These are phyloP conservation scores for Amphiprion ocellaris DNA, from an alignment of 2,113 vertebrate genomes.

Conservation along the genomic window DNA sequence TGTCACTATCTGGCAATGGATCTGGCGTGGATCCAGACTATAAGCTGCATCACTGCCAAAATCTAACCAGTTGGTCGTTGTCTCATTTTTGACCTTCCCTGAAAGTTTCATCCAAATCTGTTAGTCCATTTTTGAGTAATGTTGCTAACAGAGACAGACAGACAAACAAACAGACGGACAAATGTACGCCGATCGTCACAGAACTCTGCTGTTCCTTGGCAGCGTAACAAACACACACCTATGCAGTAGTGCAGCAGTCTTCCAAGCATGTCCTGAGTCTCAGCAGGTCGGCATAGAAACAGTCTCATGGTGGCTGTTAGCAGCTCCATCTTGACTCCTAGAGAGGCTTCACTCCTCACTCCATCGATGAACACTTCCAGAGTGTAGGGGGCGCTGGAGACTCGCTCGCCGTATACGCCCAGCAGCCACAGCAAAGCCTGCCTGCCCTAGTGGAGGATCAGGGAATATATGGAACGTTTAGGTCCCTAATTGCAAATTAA, in stretches of 20 bases:
- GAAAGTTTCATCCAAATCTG: no score
- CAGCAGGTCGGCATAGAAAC: constrained; percentile 91
- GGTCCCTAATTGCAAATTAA: no score
- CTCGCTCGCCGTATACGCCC: constrained; percentile 88
- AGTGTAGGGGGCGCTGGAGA: constrained; percentile 91
- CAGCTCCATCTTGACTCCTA: constrained; percentile 92
- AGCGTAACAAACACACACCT: constrained; percentile 78
- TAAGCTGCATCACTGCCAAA: no score
- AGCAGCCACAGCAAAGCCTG: constrained; percentile 95
- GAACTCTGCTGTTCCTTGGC: no score
- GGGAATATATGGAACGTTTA: background rate
- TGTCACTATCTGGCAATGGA: no score
- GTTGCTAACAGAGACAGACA: no score
- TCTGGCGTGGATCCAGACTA: no score
- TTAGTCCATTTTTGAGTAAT: no score
- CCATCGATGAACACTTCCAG: constrained; percentile 92
- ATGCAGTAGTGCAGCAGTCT: constrained; percentile 91
- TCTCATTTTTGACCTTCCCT: no score
- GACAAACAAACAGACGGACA: no score
- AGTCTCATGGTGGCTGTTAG: constrained; percentile 90
- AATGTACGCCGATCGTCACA: no score
- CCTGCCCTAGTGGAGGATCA: constrained; percentile 85
- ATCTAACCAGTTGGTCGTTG: no score
- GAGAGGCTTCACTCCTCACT: constrained; percentile 86
- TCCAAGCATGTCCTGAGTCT: constrained; percentile 95